phyloP scores from a whole-genome alignment of 1,140 invertebrate species.

The Chionoecetes opilio region DNA sequence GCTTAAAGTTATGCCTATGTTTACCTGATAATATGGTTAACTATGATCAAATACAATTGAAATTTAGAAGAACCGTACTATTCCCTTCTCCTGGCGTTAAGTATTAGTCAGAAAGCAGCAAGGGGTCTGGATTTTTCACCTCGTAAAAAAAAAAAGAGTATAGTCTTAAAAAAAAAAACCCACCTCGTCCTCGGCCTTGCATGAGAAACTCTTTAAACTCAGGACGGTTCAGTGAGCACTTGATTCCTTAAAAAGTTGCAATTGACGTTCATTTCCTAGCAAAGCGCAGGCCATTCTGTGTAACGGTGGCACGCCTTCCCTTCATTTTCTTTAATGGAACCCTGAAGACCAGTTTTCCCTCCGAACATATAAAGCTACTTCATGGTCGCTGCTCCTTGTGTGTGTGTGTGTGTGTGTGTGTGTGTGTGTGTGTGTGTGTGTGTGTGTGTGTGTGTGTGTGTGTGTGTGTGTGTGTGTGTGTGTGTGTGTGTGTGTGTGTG shows the following conservation, averaged over 20 bases:
- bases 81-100: too few relatives aligned
- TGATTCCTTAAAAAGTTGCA: background rate
- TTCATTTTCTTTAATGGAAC: conserved; percentile 30
- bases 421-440: conserved; percentile 31
- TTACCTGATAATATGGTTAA: too few relatives aligned
- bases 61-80: too few relatives aligned
- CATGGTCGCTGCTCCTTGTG: background rate
- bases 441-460: conserved; percentile 51
- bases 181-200: background rate
- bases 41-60: too few relatives aligned
- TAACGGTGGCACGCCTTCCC: background rate
- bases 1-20: too few relatives aligned
- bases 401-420: conserved; percentile 43
- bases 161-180: too few relatives aligned
- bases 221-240: conserved; percentile 17
- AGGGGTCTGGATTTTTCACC: too few relatives aligned
- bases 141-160: too few relatives aligned
- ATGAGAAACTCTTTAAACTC: background rate
- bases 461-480: conserved; percentile 53
- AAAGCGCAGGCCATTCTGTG: background rate
- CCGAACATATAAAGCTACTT: background rate
- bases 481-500: too few relatives aligned
- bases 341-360: background rate
- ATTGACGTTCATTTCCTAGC: background rate
- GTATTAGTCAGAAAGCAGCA: too few relatives aligned